Percentiles rank a stretch among this genome's conserved stretches.
These are phyloP conservation scores for Andrena praecox DNA, from an alignment of 2,888 invertebrate species.

Conservation along the genomic window DNA sequence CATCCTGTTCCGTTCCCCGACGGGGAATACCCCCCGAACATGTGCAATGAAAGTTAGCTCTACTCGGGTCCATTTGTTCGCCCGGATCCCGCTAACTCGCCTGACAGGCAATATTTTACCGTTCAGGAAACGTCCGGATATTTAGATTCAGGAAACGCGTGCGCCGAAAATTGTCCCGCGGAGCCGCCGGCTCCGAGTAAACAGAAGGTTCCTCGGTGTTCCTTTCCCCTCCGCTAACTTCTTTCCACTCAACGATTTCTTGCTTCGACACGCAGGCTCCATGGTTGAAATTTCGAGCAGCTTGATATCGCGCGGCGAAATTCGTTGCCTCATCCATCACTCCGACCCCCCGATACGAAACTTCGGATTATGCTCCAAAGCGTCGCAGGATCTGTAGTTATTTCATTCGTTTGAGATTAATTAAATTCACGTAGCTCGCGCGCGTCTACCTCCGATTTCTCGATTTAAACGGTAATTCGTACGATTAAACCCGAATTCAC, in stretches of 20 bases:
- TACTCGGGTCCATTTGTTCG: background rate
- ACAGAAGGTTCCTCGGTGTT: too few species aligned
- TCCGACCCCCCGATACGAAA: conserved; percentile 7
- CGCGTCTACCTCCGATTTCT: conserved; percentile 19
- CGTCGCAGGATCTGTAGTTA: conserved; percentile 42
- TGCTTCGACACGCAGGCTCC: too few species aligned
- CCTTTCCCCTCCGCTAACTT: too few species aligned
- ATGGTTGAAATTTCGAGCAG: background rate
- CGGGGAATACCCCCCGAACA: conserved; percentile 2
- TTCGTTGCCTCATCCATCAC: conserved; percentile 36
- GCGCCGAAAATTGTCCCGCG: background rate
- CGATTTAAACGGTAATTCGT: conserved; percentile 43
- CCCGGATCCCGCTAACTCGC: conserved; percentile 21
- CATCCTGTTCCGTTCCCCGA: background rate
- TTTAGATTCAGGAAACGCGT: background rate
- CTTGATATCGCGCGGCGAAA: background rate
- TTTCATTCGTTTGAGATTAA: conserved; percentile 57
- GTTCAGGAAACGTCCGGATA: background rate
- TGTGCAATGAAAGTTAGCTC: conserved; percentile 3
- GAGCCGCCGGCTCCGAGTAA: too few species aligned
- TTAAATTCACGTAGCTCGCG: conserved; percentile 48
- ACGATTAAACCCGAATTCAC: conserved; percentile 49
- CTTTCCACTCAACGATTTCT: too few species aligned
- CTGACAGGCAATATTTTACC: conserved; percentile 7
- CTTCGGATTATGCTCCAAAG: conserved; percentile 46